Evolutionary conservation across 2,888 invertebrate species (phyloP).

Genomic region (Sesia apiformis): DNA sequence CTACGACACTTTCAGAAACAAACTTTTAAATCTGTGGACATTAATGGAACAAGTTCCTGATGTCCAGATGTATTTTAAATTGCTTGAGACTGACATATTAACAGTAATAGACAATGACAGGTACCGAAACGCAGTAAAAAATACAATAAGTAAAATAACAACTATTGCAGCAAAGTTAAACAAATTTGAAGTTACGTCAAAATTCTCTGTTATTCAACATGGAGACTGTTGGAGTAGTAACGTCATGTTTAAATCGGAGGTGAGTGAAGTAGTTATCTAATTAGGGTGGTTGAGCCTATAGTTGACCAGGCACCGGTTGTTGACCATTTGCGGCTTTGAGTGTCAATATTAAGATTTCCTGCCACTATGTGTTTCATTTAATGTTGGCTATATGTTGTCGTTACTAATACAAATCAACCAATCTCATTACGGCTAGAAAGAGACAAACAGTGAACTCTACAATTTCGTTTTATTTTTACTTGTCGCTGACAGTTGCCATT

Average conservation of each 20-base stretch:
- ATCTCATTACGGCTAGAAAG: no score
- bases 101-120: slow-evolving; percentile 17
- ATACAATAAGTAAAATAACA: slow-evolving; percentile 9
- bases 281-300: no score
- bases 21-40: slow-evolving; percentile 16
- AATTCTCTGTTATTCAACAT: slow-evolving; percentile 27
- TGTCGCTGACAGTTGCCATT: no score
- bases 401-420: no score
- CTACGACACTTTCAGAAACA: slow-evolving; percentile 13
- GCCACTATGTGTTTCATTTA: no score
- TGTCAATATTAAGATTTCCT: no score
- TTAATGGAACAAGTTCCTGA: background rate
- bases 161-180: slow-evolving; percentile 6
- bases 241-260: slow-evolving; percentile 30
- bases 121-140: slow-evolving; percentile 16
- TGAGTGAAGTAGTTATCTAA: slow-evolving; percentile 6
- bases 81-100: slow-evolving; percentile 10
- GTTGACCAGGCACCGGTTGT: no score
- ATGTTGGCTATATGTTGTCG: no score
- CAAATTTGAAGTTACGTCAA: slow-evolving; percentile 14
- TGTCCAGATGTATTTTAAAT: slow-evolving; percentile 2
- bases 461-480: no score
- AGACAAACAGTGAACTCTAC: no score
- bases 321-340: no score
- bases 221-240: slow-evolving; percentile 44